phyloP scores from a whole-genome alignment of 2,888 invertebrate genomes.

The Amiota minor region DNA sequence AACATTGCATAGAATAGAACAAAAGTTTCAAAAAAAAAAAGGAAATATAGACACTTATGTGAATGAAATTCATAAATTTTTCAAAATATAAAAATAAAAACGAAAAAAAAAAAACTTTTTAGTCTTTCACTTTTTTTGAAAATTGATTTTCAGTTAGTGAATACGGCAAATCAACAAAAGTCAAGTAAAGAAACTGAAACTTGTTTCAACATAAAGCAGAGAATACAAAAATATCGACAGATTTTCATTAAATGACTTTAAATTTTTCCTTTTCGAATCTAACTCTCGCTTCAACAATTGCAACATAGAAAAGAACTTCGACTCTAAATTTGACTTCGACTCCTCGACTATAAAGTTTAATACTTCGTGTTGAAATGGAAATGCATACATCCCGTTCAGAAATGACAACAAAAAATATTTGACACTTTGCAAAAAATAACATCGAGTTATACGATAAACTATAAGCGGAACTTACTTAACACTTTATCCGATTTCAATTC shows the following conservation, averaged over 20 bases:
- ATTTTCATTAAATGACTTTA: neutral
- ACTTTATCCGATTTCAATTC: too few relatives aligned
- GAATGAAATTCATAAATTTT: too few relatives aligned
- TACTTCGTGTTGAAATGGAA: neutral
- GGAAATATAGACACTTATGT: neutral
- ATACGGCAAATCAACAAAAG: neutral
- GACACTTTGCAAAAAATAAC: too few relatives aligned
- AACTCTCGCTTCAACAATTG: neutral
- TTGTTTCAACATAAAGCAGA: neutral
- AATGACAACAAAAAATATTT: too few relatives aligned
- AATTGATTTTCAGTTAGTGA: neutral
- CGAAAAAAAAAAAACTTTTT: constrained; percentile 7
- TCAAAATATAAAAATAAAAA: neutral
- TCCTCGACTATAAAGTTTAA: neutral
- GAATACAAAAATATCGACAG: neutral
- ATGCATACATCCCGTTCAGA: neutral
- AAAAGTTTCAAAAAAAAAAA: neutral
- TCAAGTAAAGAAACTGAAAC: neutral
- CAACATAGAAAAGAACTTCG: constrained; percentile 1
- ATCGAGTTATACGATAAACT: too few relatives aligned
- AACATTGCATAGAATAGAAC: too few relatives aligned
- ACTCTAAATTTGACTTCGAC: neutral
- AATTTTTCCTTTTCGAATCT: neutral
- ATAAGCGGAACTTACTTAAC: too few relatives aligned
- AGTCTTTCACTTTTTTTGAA: neutral